phyloP scores from a whole-genome alignment of 2,797 vertebrate species.

The Hozukius guyotensis region DNA sequence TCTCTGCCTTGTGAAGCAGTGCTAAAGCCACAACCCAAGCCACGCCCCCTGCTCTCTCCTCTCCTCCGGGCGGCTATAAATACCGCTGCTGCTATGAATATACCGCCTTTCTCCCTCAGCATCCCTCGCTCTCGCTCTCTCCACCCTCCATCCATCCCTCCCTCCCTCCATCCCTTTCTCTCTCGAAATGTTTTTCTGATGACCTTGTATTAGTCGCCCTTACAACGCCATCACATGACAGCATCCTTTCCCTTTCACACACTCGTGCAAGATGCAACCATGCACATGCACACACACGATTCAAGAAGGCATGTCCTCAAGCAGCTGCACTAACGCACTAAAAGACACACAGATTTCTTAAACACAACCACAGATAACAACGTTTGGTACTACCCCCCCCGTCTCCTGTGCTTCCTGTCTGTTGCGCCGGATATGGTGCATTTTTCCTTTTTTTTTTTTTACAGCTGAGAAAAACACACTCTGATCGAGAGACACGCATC shows the following conservation, averaged over 20 bases:
- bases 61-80: conserved; percentile 87
- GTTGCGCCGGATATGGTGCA: conserved; percentile 54
- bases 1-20: conserved; percentile 60
- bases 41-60: conserved; percentile 75
- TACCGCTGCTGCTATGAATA: conserved; percentile 88
- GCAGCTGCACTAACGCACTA: conserved; percentile 4
- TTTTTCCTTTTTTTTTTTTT: conserved; percentile 19
- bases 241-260: conserved; percentile 29
- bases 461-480: conserved; percentile 36
- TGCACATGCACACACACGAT: neutral
- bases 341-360: conserved; percentile 5
- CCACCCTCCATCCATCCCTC: conserved; percentile 10
- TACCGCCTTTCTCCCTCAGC: conserved; percentile 84
- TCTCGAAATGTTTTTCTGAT: conserved; percentile 68
- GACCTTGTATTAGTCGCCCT: conserved; percentile 82
- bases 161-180: conserved; percentile 19
- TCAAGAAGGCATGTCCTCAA: conserved; percentile 1
- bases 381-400: neutral
- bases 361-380: conserved; percentile 23
- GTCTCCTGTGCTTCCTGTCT: conserved; percentile 67
- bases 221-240: conserved; percentile 45
- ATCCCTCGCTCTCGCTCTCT: conserved; percentile 68
- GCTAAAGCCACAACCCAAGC: conserved; percentile 70
- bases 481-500: conserved; percentile 1
- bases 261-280: conserved; percentile 18